Conservation (phyloP, 2,113 vertebrate genomes). For the Laterallus jamaicensis region DNA sequence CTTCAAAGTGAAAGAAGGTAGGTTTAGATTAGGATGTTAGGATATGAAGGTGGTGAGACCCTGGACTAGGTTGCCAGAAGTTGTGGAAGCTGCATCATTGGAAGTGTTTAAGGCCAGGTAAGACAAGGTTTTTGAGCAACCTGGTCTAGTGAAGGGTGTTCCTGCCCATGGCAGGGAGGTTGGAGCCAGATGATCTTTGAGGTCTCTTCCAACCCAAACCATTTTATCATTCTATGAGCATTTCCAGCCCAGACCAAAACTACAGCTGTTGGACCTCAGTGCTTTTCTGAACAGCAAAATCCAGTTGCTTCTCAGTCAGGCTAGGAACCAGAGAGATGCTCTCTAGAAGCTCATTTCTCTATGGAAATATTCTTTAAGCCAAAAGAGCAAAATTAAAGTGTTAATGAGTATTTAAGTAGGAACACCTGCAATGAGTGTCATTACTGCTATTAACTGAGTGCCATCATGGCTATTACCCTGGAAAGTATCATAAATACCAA, state of each 20-base stretch:
- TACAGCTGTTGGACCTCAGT: not conserved
- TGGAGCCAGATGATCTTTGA: too few relatives aligned
- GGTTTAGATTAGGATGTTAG: too few relatives aligned
- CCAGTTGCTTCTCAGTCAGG: not conserved
- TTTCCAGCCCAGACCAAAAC: not conserved
- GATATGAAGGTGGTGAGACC: too few relatives aligned
- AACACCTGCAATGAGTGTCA: conserved; percentile 36
- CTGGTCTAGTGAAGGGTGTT: too few relatives aligned
- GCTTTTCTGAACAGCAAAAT: not conserved
- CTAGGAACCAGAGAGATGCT: not conserved
- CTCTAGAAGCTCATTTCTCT: not conserved
- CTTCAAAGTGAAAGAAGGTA: too few relatives aligned
- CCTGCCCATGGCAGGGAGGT: too few relatives aligned
- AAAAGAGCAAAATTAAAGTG: not conserved
- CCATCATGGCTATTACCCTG: not conserved
- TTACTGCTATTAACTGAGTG: not conserved
- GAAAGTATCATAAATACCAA: not conserved
- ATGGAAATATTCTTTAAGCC: not conserved
- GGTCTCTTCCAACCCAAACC: too few relatives aligned
- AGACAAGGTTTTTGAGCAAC: too few relatives aligned
- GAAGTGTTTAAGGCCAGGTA: too few relatives aligned
- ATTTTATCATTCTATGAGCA: not conserved
- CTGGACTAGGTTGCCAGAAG: too few relatives aligned
- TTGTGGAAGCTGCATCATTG: too few relatives aligned
- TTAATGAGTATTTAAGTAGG: conserved; percentile 48